Conservation (phyloP, 2,113 vertebrate species). For the Lasiurus borealis region DNA sequence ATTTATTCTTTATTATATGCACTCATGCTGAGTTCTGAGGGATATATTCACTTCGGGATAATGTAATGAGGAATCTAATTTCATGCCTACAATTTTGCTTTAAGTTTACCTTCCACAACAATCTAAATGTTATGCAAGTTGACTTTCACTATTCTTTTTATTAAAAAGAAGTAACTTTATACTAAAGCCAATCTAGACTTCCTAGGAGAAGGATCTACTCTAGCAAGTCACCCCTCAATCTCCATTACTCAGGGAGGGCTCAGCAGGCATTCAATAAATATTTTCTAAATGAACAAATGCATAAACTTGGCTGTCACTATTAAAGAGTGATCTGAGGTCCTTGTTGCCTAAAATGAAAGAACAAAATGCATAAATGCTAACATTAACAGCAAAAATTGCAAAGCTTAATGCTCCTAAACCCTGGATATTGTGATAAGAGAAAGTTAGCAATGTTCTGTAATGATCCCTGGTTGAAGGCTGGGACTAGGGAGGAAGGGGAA, state of each 20-base stretch:
- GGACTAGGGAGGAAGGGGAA: rapidly evolving
- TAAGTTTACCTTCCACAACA: neutral
- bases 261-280: neutral
- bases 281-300: neutral
- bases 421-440: neutral
- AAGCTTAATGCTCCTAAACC: neutral
- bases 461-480: neutral
- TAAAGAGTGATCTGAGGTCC: neutral
- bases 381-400: neutral
- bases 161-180: neutral
- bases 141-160: neutral
- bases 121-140: neutral
- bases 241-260: neutral
- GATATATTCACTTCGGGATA: neutral
- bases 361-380: neutral
- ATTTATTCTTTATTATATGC: neutral
- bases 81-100: neutral
- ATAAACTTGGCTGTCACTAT: neutral
- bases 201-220: neutral
- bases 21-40: neutral
- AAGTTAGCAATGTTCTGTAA: neutral
- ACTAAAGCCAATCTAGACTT: neutral
- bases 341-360: neutral
- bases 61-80: neutral
- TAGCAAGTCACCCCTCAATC: neutral